Conservation (phyloP, 2,888 invertebrate species). For the Drosophila mimetica region DNA sequence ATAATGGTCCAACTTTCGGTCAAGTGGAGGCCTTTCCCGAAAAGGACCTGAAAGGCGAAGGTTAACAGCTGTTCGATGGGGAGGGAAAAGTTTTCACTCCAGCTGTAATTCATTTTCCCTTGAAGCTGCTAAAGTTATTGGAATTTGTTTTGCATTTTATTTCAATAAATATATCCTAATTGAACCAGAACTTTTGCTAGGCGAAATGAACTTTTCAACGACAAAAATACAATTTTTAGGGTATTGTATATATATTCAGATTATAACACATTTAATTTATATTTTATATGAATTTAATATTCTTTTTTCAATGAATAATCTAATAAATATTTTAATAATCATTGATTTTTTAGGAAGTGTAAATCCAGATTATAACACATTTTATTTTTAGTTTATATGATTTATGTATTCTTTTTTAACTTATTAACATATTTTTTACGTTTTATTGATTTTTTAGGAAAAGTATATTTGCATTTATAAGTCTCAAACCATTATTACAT, state of each 20-base stretch:
- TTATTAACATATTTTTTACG: no score
- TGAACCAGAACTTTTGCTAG: neutral
- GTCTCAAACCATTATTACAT: no score
- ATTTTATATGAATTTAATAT: neutral
- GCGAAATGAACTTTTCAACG: neutral
- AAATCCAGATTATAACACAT: neutral
- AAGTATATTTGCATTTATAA: no score
- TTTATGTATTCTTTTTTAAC: no score
- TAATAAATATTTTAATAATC: no score
- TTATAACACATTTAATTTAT: neutral
- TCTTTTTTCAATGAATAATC: no score
- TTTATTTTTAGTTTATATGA: no score
- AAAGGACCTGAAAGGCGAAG: slow-evolving; percentile 22
- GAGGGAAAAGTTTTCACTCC: slow-evolving; percentile 3
- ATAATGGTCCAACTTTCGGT: slow-evolving; percentile 32
- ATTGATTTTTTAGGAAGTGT: no score
- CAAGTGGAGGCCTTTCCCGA: slow-evolving; percentile 21
- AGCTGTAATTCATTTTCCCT: slow-evolving; percentile 2
- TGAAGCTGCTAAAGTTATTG: slow-evolving; percentile 1
- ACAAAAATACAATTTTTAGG: neutral
- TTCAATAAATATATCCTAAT: slow-evolving; percentile 15
- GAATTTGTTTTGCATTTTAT: slow-evolving; percentile 3
- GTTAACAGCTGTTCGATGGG: slow-evolving; percentile 35
- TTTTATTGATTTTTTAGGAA: no score
- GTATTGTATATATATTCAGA: neutral